Evolutionary conservation across 2,888 invertebrate genomes (phyloP), one percentile per base, ranked within the genome.

Genomic region (Maniola hyperantus): DNA sequence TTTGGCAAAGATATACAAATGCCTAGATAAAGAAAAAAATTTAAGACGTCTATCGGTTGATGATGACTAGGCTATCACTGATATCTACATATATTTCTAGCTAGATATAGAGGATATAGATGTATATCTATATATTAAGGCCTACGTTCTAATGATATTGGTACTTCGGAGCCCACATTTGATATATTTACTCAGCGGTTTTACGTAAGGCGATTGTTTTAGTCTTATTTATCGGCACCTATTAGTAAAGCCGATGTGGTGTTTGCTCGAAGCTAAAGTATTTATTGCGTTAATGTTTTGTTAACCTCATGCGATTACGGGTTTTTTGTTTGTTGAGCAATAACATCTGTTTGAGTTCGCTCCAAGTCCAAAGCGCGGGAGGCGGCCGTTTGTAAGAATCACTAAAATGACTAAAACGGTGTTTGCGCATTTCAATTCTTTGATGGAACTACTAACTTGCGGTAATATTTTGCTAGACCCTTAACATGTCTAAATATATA

Each of bases 281-380:
- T 86, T 84, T 84, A 84, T 89, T 88, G 85, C 89, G 88, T 77
- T 80, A 80, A 80, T 90, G 84, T 90, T 90, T 80, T 88, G 81
- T 89, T 91, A 90, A 91, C 91, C 91, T 90, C 88, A 87, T 85
- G 85, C 83, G 85, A 89, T 85, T 85, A 89, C 89, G 84, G 88
- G 89, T 90, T 90, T 85, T 83, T 77, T 89, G 82, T 90, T 89
- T 89, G 87, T 82, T 75, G 78, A 88, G 88, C 84, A 86, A 88
- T 89, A 85, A 83, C 85, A 88, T 76, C 78, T 89, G 87, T 88
- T 85, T 84, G 83, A 76, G 71, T 79, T 82, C 73, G 72, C 76
- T 76, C 72, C 67, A 70, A 73, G 80, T 76, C 72, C 67, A 70
- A 73, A 80, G 79, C 80, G 82, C 81, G 79, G 79, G 82, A 81